Conservation (phyloP, 1,140 invertebrate species). For the Drosophila fuyamai region DNA sequence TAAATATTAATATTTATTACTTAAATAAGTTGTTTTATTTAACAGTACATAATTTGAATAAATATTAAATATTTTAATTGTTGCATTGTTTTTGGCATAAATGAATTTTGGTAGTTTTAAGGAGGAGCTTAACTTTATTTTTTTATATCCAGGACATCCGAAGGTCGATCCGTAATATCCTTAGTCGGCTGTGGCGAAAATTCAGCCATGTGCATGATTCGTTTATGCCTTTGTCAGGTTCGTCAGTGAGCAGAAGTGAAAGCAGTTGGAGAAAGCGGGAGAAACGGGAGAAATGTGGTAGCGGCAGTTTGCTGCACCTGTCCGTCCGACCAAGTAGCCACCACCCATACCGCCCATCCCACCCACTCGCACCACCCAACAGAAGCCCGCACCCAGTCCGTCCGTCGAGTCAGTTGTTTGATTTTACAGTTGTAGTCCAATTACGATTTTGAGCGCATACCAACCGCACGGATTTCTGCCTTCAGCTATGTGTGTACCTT, state of each 20-base stretch:
- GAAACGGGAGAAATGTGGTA: conserved; percentile 9
- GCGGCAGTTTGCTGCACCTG: conserved; percentile 31
- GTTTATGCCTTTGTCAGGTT: conserved; percentile 83
- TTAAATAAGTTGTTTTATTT: no score
- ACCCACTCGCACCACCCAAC: conserved; percentile 1
- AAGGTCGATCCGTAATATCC: conserved; percentile 26
- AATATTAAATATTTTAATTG: no score
- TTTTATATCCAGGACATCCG: conserved; percentile 6
- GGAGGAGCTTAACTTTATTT: neutral
- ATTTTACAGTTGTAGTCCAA: conserved; percentile 82
- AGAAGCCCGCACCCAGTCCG: conserved; percentile 20
- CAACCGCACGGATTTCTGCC: conserved; percentile 79
- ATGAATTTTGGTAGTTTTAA: neutral
- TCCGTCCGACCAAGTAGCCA: conserved; percentile 28
- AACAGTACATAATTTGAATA: no score
- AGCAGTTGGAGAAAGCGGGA: conserved; percentile 19
- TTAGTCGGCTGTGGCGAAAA: conserved; percentile 43
- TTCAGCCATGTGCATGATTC: conserved; percentile 83
- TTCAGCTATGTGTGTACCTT: conserved; percentile 39
- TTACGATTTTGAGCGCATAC: conserved; percentile 82
- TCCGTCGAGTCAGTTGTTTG: conserved; percentile 74
- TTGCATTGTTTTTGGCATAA: no score
- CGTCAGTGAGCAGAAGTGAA: conserved; percentile 60
- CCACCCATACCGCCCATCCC: neutral
- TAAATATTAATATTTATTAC: neutral